These are phyloP conservation scores for Neodiprion lecontei DNA, from an alignment of 1,140 invertebrate genomes.

Conservation along the genomic window DNA sequence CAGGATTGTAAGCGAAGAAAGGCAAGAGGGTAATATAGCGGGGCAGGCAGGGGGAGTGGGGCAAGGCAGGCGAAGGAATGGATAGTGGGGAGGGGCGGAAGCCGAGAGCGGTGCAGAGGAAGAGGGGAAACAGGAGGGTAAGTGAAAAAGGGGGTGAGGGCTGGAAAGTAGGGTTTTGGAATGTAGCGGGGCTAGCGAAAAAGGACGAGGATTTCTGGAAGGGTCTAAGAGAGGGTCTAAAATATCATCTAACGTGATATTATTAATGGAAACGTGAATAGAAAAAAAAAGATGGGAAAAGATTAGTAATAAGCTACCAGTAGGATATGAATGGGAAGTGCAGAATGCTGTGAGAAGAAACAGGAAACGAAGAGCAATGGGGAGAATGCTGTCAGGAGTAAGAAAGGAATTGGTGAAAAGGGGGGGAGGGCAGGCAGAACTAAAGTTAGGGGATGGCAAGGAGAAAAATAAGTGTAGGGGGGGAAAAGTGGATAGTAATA, in stretches of 20 bases:
- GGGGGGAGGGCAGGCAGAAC: not conserved
- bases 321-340: too few species aligned
- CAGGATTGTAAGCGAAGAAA: not conserved
- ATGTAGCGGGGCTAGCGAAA: slow-evolving; percentile 18
- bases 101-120: not conserved
- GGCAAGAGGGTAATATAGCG: not conserved
- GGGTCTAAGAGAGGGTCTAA: slow-evolving; percentile 23
- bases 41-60: not conserved
- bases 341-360: too few species aligned
- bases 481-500: slow-evolving; percentile 4
- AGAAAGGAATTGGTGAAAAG: slow-evolving; percentile 12
- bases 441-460: not conserved
- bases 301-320: slow-evolving; percentile 13
- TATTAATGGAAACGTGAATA: slow-evolving; percentile 31
- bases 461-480: not conserved
- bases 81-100: not conserved
- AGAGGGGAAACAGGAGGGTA: slow-evolving; percentile 8
- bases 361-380: too few species aligned
- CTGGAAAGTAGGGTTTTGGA: slow-evolving; percentile 19
- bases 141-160: not conserved
- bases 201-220: slow-evolving; percentile 29
- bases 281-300: slow-evolving; percentile 22
- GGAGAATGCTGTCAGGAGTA: not conserved
- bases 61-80: not conserved
- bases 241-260: too few species aligned